phyloP scores from a whole-genome alignment of 1,140 invertebrate genomes.

The Drosophila willistoni region DNA sequence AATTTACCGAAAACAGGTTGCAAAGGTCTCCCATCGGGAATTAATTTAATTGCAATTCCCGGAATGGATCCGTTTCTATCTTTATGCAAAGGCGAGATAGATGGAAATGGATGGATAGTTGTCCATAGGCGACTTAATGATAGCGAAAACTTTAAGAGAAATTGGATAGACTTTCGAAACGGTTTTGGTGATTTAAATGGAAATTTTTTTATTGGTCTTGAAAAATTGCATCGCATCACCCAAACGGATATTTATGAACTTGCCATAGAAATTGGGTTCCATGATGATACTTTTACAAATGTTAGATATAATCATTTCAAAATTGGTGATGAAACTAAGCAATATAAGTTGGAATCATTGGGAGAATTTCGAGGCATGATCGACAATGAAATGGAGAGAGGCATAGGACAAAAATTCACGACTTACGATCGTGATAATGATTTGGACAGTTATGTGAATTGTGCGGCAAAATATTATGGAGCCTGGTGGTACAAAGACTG shows the following conservation, averaged over 20 bases:
- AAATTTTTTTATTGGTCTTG: constrained; percentile 19
- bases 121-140: background rate
- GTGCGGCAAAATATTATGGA: background rate
- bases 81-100: background rate
- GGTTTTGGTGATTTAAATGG: constrained; percentile 7
- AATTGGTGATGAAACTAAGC: background rate
- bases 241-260: background rate
- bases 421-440: background rate
- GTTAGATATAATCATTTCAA: background rate
- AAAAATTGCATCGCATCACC: constrained; percentile 9
- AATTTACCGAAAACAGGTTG: background rate
- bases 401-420: background rate
- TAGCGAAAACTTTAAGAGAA: constrained; percentile 8
- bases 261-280: background rate
- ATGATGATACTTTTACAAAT: background rate
- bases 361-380: background rate
- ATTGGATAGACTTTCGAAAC: constrained; percentile 2
- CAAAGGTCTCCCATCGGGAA: background rate
- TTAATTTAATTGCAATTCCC: background rate
- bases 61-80: background rate
- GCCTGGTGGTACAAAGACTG: background rate
- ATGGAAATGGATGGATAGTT: background rate
- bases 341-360: background rate
- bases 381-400: background rate
- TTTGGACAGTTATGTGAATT: background rate